Evolutionary conservation across 2,888 invertebrate species (phyloP), one percentile per base, ranked within the genome.

Genomic region (Byasa hedistus): DNA sequence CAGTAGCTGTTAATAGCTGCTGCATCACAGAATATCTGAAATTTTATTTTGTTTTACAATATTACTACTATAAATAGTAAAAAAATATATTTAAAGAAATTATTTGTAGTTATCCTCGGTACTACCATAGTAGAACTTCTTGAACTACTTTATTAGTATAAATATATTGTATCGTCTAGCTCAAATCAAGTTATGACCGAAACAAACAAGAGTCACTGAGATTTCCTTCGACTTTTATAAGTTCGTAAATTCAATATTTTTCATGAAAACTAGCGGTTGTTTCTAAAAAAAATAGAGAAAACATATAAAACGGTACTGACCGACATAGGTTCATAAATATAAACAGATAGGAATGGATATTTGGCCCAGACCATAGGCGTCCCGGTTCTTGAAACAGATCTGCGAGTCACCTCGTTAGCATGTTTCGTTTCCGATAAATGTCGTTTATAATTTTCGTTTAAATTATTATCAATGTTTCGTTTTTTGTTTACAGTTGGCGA

Each of bases 1-100:
- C 90, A 90, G 72, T 89, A 86, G 3, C 82, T 76, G 70, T 83
- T 89, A 51, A 90, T 79, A 15, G 81, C 82, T 17, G 87, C 89
- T 21, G 87, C 86, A 66, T 90, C 90, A 69, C 90, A 90, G 66
- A 82, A 80, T 56, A 89, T 80, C 90, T 90, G 69, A 54, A 76
- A 76, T 39, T 24, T 5, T 2, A 7, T 48, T n/a, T 48, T 48
- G 19, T 48, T 19, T 48, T 48, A n/a, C 48, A n/a, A 19, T 19
- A 44, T 44, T 44, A n/a, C 48, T 12, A 7, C 48, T 12, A 7
- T 48, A 48, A n/a, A 8, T n/a, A n/a, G n/a, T 48, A 15, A 48
- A 19, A n/a, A 19, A n/a, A 48, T 15, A 39, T 15, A 48, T 48
- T 44, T 4, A 44, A 44, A 4, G 17, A 44, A 19, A 17, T 19